Percentiles rank a stretch among this genome's conserved stretches.
These are phyloP conservation scores for Trinectes maculatus DNA, from an alignment of 2,113 vertebrate species.

Conservation along the genomic window DNA sequence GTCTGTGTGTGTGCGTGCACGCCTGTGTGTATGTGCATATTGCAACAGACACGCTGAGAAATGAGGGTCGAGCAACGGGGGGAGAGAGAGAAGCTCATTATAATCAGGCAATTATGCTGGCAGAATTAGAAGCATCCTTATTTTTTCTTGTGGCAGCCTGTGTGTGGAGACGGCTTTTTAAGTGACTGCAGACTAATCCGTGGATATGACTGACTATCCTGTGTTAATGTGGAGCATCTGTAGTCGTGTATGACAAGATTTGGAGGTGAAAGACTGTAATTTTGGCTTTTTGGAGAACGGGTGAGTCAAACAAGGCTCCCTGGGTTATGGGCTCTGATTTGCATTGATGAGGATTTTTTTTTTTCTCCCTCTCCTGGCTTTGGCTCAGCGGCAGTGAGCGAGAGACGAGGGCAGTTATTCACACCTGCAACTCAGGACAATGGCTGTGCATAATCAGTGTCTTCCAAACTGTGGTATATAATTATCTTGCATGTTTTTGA, in stretches of 20 bases:
- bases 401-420: constrained; percentile 58
- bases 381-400: constrained; percentile 56
- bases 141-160: constrained; percentile 74
- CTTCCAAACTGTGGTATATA: constrained; percentile 61
- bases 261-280: constrained; percentile 80
- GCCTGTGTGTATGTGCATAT: constrained; percentile 21
- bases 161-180: constrained; percentile 68
- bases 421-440: constrained; percentile 61
- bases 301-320: constrained; percentile 79
- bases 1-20: constrained; percentile 26
- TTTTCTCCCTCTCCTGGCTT: constrained; percentile 40
- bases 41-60: constrained; percentile 58
- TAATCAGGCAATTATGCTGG: constrained; percentile 82
- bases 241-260: constrained; percentile 78
- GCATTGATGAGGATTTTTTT: constrained; percentile 87
- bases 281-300: constrained; percentile 76
- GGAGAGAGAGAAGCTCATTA: constrained; percentile 74
- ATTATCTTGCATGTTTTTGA: constrained; percentile 61
- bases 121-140: constrained; percentile 80
- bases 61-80: constrained; percentile 68
- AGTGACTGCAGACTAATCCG: constrained; percentile 70
- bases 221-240: constrained; percentile 67
- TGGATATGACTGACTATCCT: constrained; percentile 69
- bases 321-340: constrained; percentile 86
- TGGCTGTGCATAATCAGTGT: constrained; percentile 56